A percentile compares a stretch with the other conserved stretches of the same genome.
Evolutionary conservation across 1,140 invertebrate species (phyloP).

Genomic region (Drosophila tani): DNA sequence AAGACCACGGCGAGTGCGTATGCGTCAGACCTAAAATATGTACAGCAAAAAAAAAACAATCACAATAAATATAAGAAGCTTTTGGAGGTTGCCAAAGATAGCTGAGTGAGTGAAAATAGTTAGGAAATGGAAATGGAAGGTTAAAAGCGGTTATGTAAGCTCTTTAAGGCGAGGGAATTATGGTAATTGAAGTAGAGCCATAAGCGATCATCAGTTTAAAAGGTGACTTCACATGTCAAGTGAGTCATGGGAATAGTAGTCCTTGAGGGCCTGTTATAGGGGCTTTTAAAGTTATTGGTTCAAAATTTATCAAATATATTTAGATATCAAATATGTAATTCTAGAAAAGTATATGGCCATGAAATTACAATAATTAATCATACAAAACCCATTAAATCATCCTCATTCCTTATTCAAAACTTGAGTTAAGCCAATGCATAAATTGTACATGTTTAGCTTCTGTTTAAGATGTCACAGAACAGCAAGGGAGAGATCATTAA

Average conservation of each 20-base stretch:
- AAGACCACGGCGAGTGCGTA: conserved; percentile 51
- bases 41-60: conserved; percentile 18
- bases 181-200: conserved; percentile 26
- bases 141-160: conserved; percentile 26
- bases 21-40: conserved; percentile 71
- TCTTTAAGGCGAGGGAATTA: conserved; percentile 16
- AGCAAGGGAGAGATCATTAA: neutral
- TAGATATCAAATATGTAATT: too few relatives aligned
- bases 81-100: conserved; percentile 35
- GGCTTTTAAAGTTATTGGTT: too few relatives aligned
- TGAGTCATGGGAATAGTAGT: conserved; percentile 6
- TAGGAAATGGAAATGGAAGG: conserved; percentile 19
- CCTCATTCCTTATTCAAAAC: too few relatives aligned
- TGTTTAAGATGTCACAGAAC: neutral
- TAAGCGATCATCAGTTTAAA: neutral
- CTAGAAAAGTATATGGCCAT: too few relatives aligned
- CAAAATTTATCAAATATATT: too few relatives aligned
- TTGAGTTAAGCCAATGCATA: too few relatives aligned
- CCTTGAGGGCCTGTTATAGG: neutral
- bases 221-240: neutral
- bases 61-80: conserved; percentile 45
- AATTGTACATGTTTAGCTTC: neutral
- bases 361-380: neutral
- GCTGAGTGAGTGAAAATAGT: conserved; percentile 44
- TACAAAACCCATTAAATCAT: neutral